Evolutionary conservation across 2,888 invertebrate genomes (phyloP), one percentile per base, ranked within the genome.

Genomic region (Liposcelis brunnea): DNA sequence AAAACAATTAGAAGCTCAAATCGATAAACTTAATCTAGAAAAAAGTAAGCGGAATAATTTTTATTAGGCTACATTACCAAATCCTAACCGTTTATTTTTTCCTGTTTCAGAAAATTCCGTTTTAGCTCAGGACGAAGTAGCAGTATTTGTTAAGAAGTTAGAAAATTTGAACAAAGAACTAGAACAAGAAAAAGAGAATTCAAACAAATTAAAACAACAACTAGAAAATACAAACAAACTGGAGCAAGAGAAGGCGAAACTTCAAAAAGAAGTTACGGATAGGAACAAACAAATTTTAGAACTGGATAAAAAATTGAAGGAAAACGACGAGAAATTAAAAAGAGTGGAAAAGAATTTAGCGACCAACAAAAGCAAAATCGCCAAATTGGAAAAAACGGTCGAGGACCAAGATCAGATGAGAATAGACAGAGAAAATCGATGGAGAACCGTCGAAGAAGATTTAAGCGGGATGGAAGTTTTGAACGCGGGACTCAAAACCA

Each of bases 261-360:
- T 74, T 52, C 63, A 70, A 18, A 72, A 70, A 62, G 74, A 76
- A 64, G 72, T 75, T 59, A 56, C 72, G 49, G 74, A 75, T 52
- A 75, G 75, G 55, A 61, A 69, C 34, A 71, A 71, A 51, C 78
- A 77, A 55, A 61, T 76, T 40, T 59, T 62, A 34, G 78, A 79
- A 35, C 58, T 77, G 53, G 79, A 80, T 59, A 73, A 72, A 54
- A 77, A 78, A 61, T 54, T 77, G 1, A 76, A 74, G 56, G 77
- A 77, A 52, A 60, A 69, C 15, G 80, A 80, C 51, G 77, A 76
- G n/a, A 78, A 73, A 60, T 64, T 63, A 42, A 74, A 69, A 55
- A 70, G 72, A 55, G 62, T 64, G 50, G 76, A 75, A 55, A 74
- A 70, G 57, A 61, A 69, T 54, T 58, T 70, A 18, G 57, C 62